Base-by-base conservation (phyloP, 2,113 vertebrate species). In the Aphyosemion australe region DNA sequence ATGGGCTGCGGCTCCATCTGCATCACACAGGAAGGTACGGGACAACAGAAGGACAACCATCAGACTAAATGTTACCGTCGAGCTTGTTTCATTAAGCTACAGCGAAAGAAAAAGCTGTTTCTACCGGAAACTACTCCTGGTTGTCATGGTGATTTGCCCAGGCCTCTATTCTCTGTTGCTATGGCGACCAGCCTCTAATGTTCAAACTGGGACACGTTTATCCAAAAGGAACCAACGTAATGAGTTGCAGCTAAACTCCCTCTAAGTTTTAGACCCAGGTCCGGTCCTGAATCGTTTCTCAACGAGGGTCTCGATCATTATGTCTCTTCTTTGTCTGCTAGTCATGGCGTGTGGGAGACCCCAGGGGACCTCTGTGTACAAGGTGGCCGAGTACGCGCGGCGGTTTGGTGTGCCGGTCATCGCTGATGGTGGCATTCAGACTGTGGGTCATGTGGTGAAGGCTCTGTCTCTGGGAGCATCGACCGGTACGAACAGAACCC, bases 1-100 rank as follows among this genome's bases (percentile, higher is more conserved):
- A 97, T 97, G 96, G 96, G 96, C 79, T 96, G 95, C 14, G 96
- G 96, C 54, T 97, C 96, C 59, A 97, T 97, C 87, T 97, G 96
- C 81, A 97, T 97, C 86, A 97, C 96, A 1, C 96, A 97, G 78
- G 96, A 97, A 95, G 96, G 96, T 96, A 87, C 21, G 6, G 8
- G 19, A 26, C 55, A 56, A 43, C 13, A 18, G 16, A 60, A 11
- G 41, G 11, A 42, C 10, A 12, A 13, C 26, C 3, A 2, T 26
- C 26, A 26, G 26, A 42, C 41, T 12, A 42, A 42, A 42, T 13
- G 32, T 46, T 37, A 8, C 34, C 6, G 34, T 37, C 34, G 6
- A 37, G 34, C 34, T 10, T 20, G 31, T 43, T 12, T 9, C 13
- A 60, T 39, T 12, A 9, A 15, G 5, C 19, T 55, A 57, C 66